Percentiles rank a stretch among this genome's conserved stretches.
phyloP scores from a whole-genome alignment of 2,888 invertebrate species.

The Hemithea aestivaria region DNA sequence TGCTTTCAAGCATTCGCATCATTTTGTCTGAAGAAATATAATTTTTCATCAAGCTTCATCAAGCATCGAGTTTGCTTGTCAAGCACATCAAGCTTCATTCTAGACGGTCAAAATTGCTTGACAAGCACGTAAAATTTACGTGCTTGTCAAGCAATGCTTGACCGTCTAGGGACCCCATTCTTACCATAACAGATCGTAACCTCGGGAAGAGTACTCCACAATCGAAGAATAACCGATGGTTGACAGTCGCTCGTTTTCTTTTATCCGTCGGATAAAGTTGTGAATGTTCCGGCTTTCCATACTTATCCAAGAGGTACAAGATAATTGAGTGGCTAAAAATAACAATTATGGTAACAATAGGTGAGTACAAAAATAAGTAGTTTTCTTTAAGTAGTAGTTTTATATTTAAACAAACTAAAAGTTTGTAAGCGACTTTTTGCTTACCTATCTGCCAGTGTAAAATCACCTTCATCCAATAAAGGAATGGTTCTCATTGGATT shows the following conservation, averaged over 20 bases:
- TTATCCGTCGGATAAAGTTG: slow-evolving; percentile 52
- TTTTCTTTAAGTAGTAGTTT: not conserved
- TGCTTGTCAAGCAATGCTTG: too few relatives aligned
- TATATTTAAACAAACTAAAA: too few relatives aligned
- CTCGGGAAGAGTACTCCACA: slow-evolving; percentile 62
- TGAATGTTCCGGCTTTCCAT: slow-evolving; percentile 49
- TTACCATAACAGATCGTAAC: slow-evolving; percentile 62
- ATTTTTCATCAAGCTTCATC: too few relatives aligned
- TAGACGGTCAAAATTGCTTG: too few relatives aligned
- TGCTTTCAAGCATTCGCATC: too few relatives aligned
- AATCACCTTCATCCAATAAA: slow-evolving; percentile 55
- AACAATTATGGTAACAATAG: too few relatives aligned
- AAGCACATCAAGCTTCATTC: too few relatives aligned
- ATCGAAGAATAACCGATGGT: slow-evolving; percentile 61
- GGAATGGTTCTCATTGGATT: slow-evolving; percentile 69
- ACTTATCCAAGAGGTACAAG: slow-evolving; percentile 58
- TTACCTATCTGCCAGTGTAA: slow-evolving; percentile 62
- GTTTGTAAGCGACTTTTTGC: not conserved
- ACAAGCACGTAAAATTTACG: too few relatives aligned
- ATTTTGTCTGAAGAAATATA: too few relatives aligned
- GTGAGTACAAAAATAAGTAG: slow-evolving; percentile 5
- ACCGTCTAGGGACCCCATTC: too few relatives aligned
- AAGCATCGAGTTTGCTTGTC: too few relatives aligned
- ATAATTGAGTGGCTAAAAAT: slow-evolving; percentile 64
- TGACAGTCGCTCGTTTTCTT: slow-evolving; percentile 50